These are phyloP conservation scores for Hirtodrosophila alboralis DNA, from an alignment of 2,888 invertebrate species.

Conservation along the genomic window DNA sequence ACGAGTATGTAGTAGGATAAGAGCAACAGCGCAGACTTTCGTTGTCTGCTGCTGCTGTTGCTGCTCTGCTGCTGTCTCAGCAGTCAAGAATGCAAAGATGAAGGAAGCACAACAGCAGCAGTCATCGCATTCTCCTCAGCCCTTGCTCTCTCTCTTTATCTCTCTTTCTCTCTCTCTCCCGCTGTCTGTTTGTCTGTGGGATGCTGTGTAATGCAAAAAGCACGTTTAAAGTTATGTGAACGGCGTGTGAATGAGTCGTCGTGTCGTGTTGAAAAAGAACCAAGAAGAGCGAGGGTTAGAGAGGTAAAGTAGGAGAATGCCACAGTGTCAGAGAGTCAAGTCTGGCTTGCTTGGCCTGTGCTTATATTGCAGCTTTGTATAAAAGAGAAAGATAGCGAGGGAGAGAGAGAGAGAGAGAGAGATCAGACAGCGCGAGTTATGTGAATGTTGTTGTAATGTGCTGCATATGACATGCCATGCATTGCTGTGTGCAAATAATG, in stretches of 20 bases:
- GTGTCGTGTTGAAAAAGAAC: conserved; percentile 8
- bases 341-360: conserved; percentile 22
- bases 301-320: conserved; percentile 7
- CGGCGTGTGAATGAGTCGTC: conserved; percentile 69
- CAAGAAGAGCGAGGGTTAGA: background rate
- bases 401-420: conserved; percentile 9
- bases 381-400: background rate
- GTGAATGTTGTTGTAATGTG: conserved; percentile 32
- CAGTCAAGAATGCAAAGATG: conserved; percentile 68
- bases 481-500: conserved; percentile 40
- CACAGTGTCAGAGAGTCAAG: conserved; percentile 13
- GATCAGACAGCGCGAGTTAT: conserved; percentile 36
- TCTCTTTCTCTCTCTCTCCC: conserved; percentile 14
- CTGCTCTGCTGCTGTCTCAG: conserved; percentile 47
- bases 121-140: conserved; percentile 35
- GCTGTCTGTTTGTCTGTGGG: conserved; percentile 4
- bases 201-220: conserved; percentile 63
- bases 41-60: conserved; percentile 31
- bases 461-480: conserved; percentile 43
- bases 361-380: background rate
- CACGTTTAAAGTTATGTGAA: conserved; percentile 75
- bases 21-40: conserved; percentile 17
- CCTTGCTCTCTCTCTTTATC: conserved; percentile 46
- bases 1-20: conserved; percentile 1
- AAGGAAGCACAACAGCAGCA: conserved; percentile 29